Evolutionary conservation across 2,888 invertebrate genomes (phyloP).

Genomic region (Therioaphis trifolii): DNA sequence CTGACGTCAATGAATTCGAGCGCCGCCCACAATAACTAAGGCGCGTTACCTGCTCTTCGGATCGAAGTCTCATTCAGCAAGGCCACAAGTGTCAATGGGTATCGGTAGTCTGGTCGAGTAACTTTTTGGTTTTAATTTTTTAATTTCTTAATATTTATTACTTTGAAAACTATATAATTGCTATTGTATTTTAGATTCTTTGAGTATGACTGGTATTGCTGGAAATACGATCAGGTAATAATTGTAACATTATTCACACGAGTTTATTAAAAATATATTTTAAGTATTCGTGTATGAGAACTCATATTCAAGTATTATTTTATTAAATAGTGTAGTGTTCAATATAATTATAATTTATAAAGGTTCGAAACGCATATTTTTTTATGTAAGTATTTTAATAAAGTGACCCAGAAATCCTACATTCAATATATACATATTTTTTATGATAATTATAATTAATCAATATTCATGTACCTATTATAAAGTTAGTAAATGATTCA

Average conservation of each 20-base stretch:
- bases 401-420: too few species aligned
- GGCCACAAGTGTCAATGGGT: constrained; percentile 62
- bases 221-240: constrained; percentile 4
- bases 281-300: neutral
- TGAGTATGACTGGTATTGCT: neutral
- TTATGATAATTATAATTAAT: too few species aligned
- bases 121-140: neutral
- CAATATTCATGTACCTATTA: too few species aligned
- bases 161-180: neutral
- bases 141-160: neutral
- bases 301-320: too few species aligned
- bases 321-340: too few species aligned
- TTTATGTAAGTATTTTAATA: too few species aligned
- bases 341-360: too few species aligned
- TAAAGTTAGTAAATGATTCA: too few species aligned
- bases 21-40: constrained; percentile 53
- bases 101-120: constrained; percentile 32
- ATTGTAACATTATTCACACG: neutral
- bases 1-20: constrained; percentile 58
- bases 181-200: neutral
- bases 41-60: constrained; percentile 55
- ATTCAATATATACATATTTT: too few species aligned
- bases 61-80: constrained; percentile 63
- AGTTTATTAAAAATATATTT: neutral
- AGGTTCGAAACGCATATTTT: too few species aligned